Evolutionary conservation across 2,797 vertebrate genomes (phyloP), one percentile per base, ranked within the genome.

Genomic region (Pampus argenteus): DNA sequence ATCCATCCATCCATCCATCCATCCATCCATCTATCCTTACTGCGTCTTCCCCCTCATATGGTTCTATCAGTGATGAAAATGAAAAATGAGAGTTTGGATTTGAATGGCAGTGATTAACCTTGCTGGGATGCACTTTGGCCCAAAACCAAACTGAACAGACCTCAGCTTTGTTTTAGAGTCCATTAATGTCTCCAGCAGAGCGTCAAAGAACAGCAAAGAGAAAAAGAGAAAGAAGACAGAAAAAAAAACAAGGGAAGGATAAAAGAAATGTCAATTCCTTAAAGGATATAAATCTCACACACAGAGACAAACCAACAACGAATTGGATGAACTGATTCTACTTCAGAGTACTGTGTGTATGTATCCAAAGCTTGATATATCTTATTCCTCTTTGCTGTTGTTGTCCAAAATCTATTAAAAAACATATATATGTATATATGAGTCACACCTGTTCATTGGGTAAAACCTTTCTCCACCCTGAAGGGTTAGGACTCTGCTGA

Each of bases 151-250:
- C 28, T 9, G 22, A 64, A 44, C 15, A 20, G 23, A 57, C 50
- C 20, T 71, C 31, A 9, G 42, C 38, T 69, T 70, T 63, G 73
- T 61, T 71, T 56, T 42, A 36, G 26, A 45, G 44, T 52, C 45
- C 65, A 56, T 58, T 51, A 36, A 36, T 10, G 9, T 57, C 70
- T 2, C 47, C 42, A 0, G 49, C 26, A 20, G 20, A 31, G 34
- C 38, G 23, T 52, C 9, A 31, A 15, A n/a, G 36, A n/a, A 26
- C 40, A 23, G 56, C 14, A 9, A 56, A 62, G 47, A 47, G 25
- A 22, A 14, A 49, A 13, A 11, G 25, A 31, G 10, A 22, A 47
- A 40, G 7, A 2, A 25, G 22, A 40, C 55, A 47, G 6, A 28
- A 47, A n/a, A 10, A 36, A 14, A 4, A 36, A 36, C 34, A 4